These are phyloP conservation scores for Troides oblongomaculatus DNA, from an alignment of 2,888 invertebrate genomes.

Conservation along the genomic window DNA sequence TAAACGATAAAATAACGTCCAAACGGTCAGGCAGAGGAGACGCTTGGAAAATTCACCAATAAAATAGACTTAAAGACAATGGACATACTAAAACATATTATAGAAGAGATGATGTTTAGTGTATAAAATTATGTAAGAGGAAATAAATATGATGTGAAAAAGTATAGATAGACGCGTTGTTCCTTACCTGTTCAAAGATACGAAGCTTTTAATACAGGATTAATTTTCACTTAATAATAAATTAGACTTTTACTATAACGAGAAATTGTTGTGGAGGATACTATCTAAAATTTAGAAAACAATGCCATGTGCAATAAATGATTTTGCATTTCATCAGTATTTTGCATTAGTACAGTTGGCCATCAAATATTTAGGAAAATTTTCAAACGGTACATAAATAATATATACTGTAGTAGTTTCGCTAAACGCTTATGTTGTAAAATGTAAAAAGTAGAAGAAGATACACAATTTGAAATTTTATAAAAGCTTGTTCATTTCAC, in stretches of 20 bases:
- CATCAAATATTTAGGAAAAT: no score
- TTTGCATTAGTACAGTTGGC: no score
- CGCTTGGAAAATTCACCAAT: constrained; percentile 21
- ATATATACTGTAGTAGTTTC: background rate
- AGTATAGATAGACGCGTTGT: background rate
- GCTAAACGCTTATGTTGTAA: background rate
- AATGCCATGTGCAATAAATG: no score
- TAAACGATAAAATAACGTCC: constrained; percentile 34
- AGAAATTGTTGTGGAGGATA: background rate
- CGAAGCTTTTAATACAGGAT: background rate
- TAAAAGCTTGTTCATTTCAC: constrained; percentile 53
- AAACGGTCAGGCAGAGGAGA: constrained; percentile 20
- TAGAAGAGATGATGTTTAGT: background rate
- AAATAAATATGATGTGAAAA: background rate
- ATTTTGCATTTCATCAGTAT: no score
- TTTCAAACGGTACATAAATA: background rate
- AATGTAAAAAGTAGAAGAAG: constrained; percentile 35
- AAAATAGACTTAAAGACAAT: constrained; percentile 6
- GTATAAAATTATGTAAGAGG: background rate
- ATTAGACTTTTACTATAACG: background rate
- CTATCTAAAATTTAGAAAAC: no score
- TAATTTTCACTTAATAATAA: background rate
- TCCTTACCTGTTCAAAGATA: background rate
- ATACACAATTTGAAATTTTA: constrained; percentile 53
- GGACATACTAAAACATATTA: background rate